A percentile compares a stretch with the other conserved stretches of the same genome.
Evolutionary conservation across 2,888 invertebrate genomes (phyloP).

Genomic region (Coleophora flavipennella): DNA sequence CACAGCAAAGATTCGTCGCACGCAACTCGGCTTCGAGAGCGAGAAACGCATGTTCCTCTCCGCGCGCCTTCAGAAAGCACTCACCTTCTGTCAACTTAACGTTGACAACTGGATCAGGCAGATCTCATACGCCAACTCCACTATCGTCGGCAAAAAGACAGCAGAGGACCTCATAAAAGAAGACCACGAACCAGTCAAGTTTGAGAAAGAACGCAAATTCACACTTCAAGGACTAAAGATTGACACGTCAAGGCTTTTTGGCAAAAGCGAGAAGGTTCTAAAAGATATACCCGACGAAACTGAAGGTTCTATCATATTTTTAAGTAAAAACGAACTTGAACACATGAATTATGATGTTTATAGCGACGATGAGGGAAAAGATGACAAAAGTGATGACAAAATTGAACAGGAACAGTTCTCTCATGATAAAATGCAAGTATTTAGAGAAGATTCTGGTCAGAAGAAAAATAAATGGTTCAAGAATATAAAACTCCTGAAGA

Average conservation of each 20-base stretch:
- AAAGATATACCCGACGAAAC: constrained; percentile 73
- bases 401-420: constrained; percentile 51
- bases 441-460: constrained; percentile 59
- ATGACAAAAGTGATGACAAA: constrained; percentile 57
- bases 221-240: constrained; percentile 66
- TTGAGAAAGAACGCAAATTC: constrained; percentile 67
- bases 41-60: constrained; percentile 77
- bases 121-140: constrained; percentile 66
- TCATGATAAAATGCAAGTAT: constrained; percentile 65
- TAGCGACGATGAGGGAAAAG: constrained; percentile 65
- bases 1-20: constrained; percentile 57
- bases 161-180: constrained; percentile 71
- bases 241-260: constrained; percentile 61
- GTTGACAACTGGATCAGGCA: constrained; percentile 77
- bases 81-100: constrained; percentile 76
- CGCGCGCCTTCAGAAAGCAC: constrained; percentile 75
- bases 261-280: constrained; percentile 65
- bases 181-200: constrained; percentile 65
- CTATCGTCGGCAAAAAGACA: constrained; percentile 52
- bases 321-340: constrained; percentile 77
- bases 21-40: constrained; percentile 74
- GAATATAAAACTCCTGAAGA: constrained; percentile 68
- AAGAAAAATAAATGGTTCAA: constrained; percentile 80
- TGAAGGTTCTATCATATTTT: constrained; percentile 78
- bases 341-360: constrained; percentile 73